Evolutionary conservation across 2,113 vertebrate genomes (phyloP), one percentile per base, ranked within the genome.

Genomic region (Polyodon spathula): DNA sequence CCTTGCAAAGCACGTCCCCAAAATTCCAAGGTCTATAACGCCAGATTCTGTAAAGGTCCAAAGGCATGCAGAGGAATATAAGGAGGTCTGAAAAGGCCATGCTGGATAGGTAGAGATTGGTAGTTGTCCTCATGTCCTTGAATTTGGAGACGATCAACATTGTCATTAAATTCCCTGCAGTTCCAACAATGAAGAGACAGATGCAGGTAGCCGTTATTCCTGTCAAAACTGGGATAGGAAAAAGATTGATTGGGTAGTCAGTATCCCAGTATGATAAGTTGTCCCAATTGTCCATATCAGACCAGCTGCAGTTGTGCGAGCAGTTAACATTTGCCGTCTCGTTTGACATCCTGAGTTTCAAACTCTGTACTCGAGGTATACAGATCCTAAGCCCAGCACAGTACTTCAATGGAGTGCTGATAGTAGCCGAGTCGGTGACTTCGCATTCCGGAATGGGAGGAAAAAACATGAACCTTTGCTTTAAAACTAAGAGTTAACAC

Each of bases 1-100:
- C 91, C 81, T 98, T 98, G 78, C 96, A 98, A 51, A 97, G 91
- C 56, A 87, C 77, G 56, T 89, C 86, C 1, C 96, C 96, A 0
- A 98, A 86, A 68, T 87, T 88, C 96, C 96, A 98, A 40, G 96
- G 96, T 53, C 90, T 79, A 82, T 94, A 95, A 71, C 91, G 88
- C 96, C 96, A 98, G 73, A 98, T 90, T 57, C 93, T 88, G 61
- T 95, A 93, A 16, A 98, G 86, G 73, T 98, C 96, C 39, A 97
- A 84, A 0, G 96, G 96, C 93, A 98, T 92, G 70, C 95, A 98
- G 58, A 96, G 80, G 68, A 98, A 96, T 68, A 98, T 96, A 52
- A 98, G 83, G 41, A 98, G 78, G 80, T 98, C 96, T 0, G 96
- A 97, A 56, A 95, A 89, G 4, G 96, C 95, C 96, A 98, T 95